Evolutionary conservation across 2,888 invertebrate species (phyloP).

Genomic region (Crematogaster levior): DNA sequence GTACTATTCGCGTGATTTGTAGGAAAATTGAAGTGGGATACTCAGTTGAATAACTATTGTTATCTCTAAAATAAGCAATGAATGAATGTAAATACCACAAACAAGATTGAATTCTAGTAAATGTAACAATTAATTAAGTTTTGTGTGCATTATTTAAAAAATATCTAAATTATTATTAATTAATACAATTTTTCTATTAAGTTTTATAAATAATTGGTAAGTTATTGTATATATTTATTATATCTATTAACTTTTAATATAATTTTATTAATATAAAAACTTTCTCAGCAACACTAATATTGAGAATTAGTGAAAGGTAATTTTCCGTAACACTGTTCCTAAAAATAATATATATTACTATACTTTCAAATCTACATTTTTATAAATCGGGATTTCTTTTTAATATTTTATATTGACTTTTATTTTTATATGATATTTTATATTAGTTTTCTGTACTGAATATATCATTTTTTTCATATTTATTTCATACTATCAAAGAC

Average conservation of each 20-base stretch:
- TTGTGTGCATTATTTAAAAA: background rate
- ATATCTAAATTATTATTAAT: background rate
- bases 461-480: background rate
- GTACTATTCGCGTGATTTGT: conserved; percentile 58
- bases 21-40: conserved; percentile 51
- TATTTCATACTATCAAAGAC: background rate
- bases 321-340: background rate
- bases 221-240: background rate
- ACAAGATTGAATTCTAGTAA: background rate
- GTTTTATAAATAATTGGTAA: background rate
- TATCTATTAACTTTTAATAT: background rate
- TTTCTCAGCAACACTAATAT: background rate
- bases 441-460: background rate
- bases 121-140: background rate
- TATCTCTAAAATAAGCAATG: background rate
- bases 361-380: too few species aligned
- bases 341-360: background rate
- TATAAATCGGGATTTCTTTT: background rate
- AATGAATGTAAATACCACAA: background rate
- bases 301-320: background rate
- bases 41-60: background rate
- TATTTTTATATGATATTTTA: background rate
- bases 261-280: background rate
- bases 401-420: conserved; percentile 9
- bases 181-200: background rate